Base-by-base conservation (phyloP, 2,113 vertebrate species). In the Climacteris rufus region DNA sequence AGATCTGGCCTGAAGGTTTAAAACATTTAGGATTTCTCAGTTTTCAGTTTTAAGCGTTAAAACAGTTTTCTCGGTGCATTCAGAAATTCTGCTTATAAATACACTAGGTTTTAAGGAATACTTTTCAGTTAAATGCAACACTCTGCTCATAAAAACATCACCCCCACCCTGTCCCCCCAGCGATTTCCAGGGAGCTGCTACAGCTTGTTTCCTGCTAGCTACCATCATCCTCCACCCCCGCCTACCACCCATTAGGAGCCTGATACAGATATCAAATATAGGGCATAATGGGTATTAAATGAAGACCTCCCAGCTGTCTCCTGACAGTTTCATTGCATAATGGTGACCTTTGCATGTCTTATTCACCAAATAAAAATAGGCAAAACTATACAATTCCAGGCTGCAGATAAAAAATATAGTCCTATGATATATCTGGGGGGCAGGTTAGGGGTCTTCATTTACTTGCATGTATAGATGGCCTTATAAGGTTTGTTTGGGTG, bases 221-320 rank as follows among this genome's bases (percentile, higher is more conserved):
- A 33, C 49, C 63, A 53, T 74, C 77, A 72, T 16, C 37, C 17
- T 79, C 39, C 79, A 93, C 83, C 71, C 45, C 59, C 15, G 2
- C 72, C 76, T 71, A 71, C 86, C 64, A 78, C 92, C 63, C 87
- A 93, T 87, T 61, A 92, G 27, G 47, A 91, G 54, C 39, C 63
- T 83, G 82, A 96, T 49, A 93, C 15, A 68, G 83, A 90, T 93
- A 92, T 83, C 92, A 86, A 91, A 78, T 52, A 64, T 45, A 56
- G 85, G 82, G 79, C 56, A 93, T 94, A 95, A 95, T 74, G 59
- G 90, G 80, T 70, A 95, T 95, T 87, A 81, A 92, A 83, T 66
- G 42, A 96, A 96, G 95, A 95, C 92, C 85, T 93, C 83, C 91
- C 94, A 96, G 91, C 93, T 96, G 96, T 79, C 40, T 84, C 50